Conservation (phyloP, 2,888 invertebrate genomes). For the Drosophila ustulata region DNA sequence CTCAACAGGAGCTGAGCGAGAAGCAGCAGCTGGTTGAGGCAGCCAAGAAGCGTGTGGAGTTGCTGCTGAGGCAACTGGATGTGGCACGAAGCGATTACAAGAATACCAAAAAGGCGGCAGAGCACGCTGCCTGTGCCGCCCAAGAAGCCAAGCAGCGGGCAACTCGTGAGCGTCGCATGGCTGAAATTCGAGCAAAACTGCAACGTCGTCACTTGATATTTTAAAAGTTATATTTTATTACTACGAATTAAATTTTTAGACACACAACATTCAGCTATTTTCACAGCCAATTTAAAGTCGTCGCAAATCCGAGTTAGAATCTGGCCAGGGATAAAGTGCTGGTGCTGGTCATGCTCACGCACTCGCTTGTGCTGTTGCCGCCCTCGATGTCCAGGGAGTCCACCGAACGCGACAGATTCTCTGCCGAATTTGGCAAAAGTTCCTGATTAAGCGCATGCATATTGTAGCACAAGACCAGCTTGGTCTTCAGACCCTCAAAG, state of each 20-base stretch:
- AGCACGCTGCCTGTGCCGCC: constrained; percentile 89
- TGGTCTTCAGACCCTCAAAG: constrained; percentile 88
- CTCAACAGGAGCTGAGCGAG: constrained; percentile 88
- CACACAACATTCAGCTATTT: neutral
- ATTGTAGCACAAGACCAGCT: constrained; percentile 80
- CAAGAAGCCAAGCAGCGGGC: constrained; percentile 87
- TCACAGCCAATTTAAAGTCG: neutral
- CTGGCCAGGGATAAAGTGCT: constrained; percentile 55
- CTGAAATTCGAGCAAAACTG: constrained; percentile 35
- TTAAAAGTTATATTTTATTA: neutral
- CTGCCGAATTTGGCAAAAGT: constrained; percentile 34
- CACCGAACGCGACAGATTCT: constrained; percentile 48
- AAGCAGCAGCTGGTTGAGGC: constrained; percentile 89
- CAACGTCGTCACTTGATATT: neutral
- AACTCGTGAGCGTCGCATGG: constrained; percentile 48
- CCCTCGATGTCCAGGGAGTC: constrained; percentile 60
- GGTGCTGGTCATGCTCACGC: constrained; percentile 68
- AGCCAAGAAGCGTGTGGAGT: constrained; percentile 88
- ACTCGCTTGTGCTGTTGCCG: constrained; percentile 48
- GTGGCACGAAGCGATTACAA: constrained; percentile 88
- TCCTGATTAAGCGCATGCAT: constrained; percentile 69
- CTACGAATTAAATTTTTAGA: neutral
- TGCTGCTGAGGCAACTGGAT: constrained; percentile 88
- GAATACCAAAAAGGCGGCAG: constrained; percentile 89
- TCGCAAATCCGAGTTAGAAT: constrained; percentile 1